Conservation (phyloP, 2,113 vertebrate genomes). For the Crotalus horridus region DNA sequence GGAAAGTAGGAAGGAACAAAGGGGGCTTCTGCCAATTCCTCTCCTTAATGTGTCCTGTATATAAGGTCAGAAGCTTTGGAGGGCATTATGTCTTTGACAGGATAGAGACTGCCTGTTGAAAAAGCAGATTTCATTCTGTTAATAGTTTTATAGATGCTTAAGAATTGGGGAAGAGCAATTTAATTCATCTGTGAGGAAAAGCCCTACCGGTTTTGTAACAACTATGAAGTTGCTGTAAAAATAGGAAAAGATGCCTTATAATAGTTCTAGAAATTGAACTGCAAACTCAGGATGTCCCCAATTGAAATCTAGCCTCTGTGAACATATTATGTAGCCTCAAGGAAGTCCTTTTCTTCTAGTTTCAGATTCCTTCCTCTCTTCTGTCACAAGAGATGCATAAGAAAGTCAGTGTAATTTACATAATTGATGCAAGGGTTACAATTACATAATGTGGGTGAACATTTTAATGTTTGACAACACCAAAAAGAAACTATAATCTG, state of each 20-base stretch:
- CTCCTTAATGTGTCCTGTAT: neutral
- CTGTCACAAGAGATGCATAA: neutral
- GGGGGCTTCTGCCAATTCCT: no score
- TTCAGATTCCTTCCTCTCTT: neutral
- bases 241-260: neutral
- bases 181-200: neutral
- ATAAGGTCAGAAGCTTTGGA: neutral
- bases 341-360: neutral
- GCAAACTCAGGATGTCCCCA: neutral
- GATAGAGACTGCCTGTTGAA: neutral
- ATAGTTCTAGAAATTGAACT: neutral
- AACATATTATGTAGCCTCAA: neutral
- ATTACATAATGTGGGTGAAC: neutral
- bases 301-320: neutral
- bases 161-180: neutral
- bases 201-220: neutral
- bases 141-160: neutral
- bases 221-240: neutral
- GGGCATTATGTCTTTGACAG: neutral
- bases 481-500: neutral
- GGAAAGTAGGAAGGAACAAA: no score
- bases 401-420: neutral
- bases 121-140: neutral
- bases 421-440: neutral
- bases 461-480: neutral